Evolutionary conservation across 2,113 vertebrate species (phyloP).

Genomic region (Dasyprocta punctata): DNA sequence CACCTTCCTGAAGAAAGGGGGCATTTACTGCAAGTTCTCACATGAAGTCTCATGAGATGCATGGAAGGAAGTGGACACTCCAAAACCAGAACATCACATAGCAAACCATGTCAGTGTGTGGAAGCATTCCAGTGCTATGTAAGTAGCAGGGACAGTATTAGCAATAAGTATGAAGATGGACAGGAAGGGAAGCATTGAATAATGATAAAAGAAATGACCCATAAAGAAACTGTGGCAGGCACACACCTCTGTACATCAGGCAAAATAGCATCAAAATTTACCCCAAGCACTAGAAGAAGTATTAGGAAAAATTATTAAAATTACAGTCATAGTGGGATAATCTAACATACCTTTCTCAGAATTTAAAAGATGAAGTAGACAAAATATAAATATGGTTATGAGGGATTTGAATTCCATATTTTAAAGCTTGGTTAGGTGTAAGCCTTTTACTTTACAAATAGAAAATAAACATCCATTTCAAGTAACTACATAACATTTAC

Average conservation of each 20-base stretch:
- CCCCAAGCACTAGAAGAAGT: neutral
- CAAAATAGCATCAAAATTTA: neutral
- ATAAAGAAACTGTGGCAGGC: neutral
- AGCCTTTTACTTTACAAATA: neutral
- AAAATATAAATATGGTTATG: neutral
- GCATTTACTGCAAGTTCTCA: neutral
- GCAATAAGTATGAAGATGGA: neutral
- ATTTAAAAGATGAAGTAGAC: constrained; percentile 7
- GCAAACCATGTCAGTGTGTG: neutral
- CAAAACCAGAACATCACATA: neutral
- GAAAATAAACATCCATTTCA: constrained; percentile 30
- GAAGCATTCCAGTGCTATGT: neutral
- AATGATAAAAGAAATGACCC: neutral
- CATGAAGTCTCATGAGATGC: neutral
- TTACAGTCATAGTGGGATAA: neutral
- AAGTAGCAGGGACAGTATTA: neutral
- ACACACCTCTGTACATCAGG: neutral
- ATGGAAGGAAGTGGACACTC: neutral
- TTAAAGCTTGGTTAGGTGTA: neutral
- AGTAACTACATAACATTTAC: neutral
- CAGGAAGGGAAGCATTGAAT: neutral
- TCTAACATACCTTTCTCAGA: constrained; percentile 9
- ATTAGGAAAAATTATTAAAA: neutral
- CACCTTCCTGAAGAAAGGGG: neutral
- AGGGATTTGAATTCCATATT: constrained; percentile 26